These are phyloP conservation scores for Drosophila nr. perissopoda DNA, from an alignment of 2,888 invertebrate species.

Conservation along the genomic window DNA sequence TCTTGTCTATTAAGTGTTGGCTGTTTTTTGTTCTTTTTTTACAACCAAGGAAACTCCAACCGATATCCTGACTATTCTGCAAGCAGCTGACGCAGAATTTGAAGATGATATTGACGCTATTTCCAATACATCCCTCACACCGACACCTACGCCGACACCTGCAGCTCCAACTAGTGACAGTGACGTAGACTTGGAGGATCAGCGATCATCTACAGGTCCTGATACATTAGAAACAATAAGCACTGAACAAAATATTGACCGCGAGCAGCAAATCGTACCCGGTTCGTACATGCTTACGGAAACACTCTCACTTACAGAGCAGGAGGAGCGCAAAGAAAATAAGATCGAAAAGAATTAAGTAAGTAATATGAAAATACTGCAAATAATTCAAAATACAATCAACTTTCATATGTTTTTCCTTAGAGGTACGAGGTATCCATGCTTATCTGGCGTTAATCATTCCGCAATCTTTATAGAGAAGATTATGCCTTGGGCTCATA, in stretches of 20 bases:
- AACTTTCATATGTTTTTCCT: background rate
- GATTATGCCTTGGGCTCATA: slow-evolving; percentile 13
- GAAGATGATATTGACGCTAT: slow-evolving; percentile 78
- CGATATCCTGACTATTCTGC: slow-evolving; percentile 80
- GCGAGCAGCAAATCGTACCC: slow-evolving; percentile 15
- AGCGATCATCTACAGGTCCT: slow-evolving; percentile 6
- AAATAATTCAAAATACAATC: background rate
- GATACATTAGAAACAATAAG: slow-evolving; percentile 27
- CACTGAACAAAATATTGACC: slow-evolving; percentile 19
- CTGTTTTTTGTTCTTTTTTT: background rate
- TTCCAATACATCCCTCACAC: slow-evolving; percentile 75
- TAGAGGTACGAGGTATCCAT: slow-evolving; percentile 7
- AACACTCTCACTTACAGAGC: slow-evolving; percentile 12
- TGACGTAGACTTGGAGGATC: slow-evolving; percentile 17
- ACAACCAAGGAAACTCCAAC: slow-evolving; percentile 82
- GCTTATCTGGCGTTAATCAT: background rate
- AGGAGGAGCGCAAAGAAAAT: slow-evolving; percentile 26
- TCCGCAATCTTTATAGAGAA: slow-evolving; percentile 14
- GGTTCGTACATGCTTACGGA: slow-evolving; percentile 22
- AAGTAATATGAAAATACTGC: background rate
- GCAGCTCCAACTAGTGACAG: slow-evolving; percentile 24
- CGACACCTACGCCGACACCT: slow-evolving; percentile 74
- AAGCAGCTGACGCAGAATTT: slow-evolving; percentile 75
- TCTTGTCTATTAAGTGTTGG: background rate
- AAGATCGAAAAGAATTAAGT: slow-evolving; percentile 41